These are phyloP conservation scores for Protobothrops mucrosquamatus DNA, from an alignment of 2,113 vertebrate species.

Conservation along the genomic window DNA sequence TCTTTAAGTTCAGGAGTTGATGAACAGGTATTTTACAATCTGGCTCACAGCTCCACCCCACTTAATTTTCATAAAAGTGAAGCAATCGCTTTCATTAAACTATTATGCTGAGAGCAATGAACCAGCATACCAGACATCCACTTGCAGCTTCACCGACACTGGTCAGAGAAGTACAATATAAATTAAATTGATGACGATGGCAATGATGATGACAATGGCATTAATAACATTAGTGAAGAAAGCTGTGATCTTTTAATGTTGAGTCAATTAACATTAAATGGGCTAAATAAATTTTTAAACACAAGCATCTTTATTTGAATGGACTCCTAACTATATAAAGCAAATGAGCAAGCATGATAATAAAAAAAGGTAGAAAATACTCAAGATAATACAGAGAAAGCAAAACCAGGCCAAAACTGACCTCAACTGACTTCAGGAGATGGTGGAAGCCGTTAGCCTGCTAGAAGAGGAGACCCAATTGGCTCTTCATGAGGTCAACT, in stretches of 20 bases:
- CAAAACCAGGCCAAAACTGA: background rate
- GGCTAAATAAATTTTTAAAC: background rate
- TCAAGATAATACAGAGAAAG: background rate
- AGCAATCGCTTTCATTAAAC: slow-evolving; percentile 45
- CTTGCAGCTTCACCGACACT: background rate
- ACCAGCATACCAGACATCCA: background rate
- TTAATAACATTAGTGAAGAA: background rate
- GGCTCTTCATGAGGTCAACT: background rate
- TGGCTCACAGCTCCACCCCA: slow-evolving; percentile 68
- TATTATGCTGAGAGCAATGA: rapidly evolving
- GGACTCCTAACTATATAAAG: background rate
- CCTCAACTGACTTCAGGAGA: background rate
- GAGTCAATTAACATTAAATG: background rate
- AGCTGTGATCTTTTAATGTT: background rate
- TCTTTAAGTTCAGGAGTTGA: slow-evolving; percentile 46
- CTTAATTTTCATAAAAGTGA: slow-evolving; percentile 16
- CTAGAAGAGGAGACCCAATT: background rate
- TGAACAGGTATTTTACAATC: slow-evolving; percentile 55
- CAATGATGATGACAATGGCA: background rate
- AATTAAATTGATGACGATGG: background rate
- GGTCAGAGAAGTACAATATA: background rate
- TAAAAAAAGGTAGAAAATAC: background rate
- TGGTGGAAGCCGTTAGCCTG: background rate
- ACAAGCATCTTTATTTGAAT: background rate
- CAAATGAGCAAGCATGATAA: background rate